Percentiles rank a stretch among this genome's conserved stretches.
phyloP scores from a whole-genome alignment of 2,113 vertebrate genomes.

The Forbesichthys agassizii region DNA sequence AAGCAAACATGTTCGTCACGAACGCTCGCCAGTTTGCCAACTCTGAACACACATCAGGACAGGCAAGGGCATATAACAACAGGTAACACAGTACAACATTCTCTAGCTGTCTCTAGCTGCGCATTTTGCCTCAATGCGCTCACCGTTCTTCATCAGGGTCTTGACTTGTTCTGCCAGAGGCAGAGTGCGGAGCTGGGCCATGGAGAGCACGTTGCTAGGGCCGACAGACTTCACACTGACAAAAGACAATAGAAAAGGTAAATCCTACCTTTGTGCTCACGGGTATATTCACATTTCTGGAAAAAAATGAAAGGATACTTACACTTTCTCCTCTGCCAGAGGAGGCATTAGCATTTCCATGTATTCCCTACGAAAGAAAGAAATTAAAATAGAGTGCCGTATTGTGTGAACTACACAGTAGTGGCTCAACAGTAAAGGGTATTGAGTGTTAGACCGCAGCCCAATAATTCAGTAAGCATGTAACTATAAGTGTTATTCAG shows the following conservation, averaged over 20 bases:
- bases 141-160: slow-evolving; percentile 97
- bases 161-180: slow-evolving; percentile 94
- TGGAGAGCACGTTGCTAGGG: slow-evolving; percentile 95
- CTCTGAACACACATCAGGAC: too few species aligned
- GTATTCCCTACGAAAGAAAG: slow-evolving; percentile 82
- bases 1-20: too few species aligned
- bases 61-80: neutral
- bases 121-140: slow-evolving; percentile 12
- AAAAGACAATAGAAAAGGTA: neutral
- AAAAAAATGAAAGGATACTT: slow-evolving; percentile 62
- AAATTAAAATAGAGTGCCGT: neutral
- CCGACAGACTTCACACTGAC: slow-evolving; percentile 85
- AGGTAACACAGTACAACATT: neutral
- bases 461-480: too few species aligned
- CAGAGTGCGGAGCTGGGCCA: slow-evolving; percentile 94
- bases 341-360: slow-evolving; percentile 96
- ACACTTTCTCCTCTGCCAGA: slow-evolving; percentile 89
- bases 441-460: too few species aligned
- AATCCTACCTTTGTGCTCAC: too few species aligned
- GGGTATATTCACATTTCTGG: neutral
- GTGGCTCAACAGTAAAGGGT: too few species aligned
- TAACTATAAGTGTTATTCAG: too few species aligned
- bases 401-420: too few species aligned
- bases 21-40: too few species aligned
- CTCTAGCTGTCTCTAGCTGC: neutral